phyloP scores from a whole-genome alignment of 2,888 invertebrate genomes.

The Dryocosmus kuriphilus region DNA sequence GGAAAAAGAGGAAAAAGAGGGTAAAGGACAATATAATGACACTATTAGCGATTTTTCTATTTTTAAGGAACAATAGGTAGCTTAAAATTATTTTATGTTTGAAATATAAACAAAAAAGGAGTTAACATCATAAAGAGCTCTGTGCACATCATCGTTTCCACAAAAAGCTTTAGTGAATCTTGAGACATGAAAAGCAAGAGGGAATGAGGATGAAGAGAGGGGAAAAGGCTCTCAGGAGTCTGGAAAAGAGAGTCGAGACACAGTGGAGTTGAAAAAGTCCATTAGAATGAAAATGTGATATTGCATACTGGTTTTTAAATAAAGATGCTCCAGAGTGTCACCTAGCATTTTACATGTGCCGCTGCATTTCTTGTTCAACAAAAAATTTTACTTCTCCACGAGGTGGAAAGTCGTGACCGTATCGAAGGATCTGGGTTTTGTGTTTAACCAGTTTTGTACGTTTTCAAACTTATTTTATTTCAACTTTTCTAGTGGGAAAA shows the following conservation, averaged over 20 bases:
- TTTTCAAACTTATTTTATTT: conserved; percentile 73
- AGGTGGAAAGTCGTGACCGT: conserved; percentile 23
- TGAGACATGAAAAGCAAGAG: background rate
- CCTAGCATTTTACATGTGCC: conserved; percentile 33
- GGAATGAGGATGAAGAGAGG: conserved; percentile 4
- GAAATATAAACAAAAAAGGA: conserved; percentile 19
- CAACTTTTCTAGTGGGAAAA: conserved; percentile 66
- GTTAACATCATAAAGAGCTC: conserved; percentile 9
- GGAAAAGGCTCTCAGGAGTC: conserved; percentile 13
- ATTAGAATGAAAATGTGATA: conserved; percentile 74
- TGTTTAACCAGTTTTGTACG: conserved; percentile 48
- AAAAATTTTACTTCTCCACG: conserved; percentile 21
- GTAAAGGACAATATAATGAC: background rate
- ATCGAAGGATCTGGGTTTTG: conserved; percentile 41
- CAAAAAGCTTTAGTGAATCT: conserved; percentile 18
- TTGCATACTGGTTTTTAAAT: conserved; percentile 68
- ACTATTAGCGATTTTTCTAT: background rate
- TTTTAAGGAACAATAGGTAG: background rate
- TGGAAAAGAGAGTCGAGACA: conserved; percentile 30
- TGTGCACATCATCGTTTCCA: conserved; percentile 28
- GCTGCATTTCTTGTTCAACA: conserved; percentile 11
- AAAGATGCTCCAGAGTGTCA: conserved; percentile 62
- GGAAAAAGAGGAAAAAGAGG: too few relatives aligned
- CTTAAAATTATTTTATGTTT: background rate
- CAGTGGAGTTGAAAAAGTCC: conserved; percentile 67